Percentiles rank a stretch among this genome's conserved stretches.
Evolutionary conservation across 2,113 vertebrate species (phyloP).

Genomic region (Gobius niger): DNA sequence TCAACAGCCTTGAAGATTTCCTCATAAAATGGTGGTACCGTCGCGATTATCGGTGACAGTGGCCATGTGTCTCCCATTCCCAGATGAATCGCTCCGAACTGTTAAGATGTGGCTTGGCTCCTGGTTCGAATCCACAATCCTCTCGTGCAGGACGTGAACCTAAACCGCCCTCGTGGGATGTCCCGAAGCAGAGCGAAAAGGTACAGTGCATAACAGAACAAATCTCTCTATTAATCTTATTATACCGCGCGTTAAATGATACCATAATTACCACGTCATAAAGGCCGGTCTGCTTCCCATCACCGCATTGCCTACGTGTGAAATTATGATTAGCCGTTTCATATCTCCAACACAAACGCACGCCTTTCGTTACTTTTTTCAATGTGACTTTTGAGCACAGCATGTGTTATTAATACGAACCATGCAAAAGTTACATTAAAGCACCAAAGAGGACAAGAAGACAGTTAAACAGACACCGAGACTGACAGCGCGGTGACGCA

Average conservation of each 20-base stretch:
- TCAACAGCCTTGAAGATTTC: constrained; percentile 50
- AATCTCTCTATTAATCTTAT: not conserved
- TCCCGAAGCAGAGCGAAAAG: not conserved
- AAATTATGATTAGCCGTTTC: constrained; percentile 1
- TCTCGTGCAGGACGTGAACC: constrained; percentile 6
- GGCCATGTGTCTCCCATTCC: constrained; percentile 66
- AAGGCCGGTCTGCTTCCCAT: not conserved
- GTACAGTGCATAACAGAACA: not conserved
- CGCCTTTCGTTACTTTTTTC: constrained; percentile 7
- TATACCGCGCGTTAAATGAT: constrained; percentile 1
- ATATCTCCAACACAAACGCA: not conserved
- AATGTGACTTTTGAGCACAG: not conserved
- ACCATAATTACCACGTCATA: constrained; percentile 6
- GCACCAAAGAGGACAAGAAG: not conserved
- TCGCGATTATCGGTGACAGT: constrained; percentile 45
- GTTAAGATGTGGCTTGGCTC: constrained; percentile 41
- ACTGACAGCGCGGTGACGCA: constrained; percentile 17
- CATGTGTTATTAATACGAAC: constrained; percentile 26
- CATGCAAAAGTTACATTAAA: constrained; percentile 14
- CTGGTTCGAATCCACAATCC: constrained; percentile 13
- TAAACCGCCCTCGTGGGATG: constrained; percentile 6
- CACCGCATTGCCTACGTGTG: not conserved
- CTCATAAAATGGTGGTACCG: constrained; percentile 33
- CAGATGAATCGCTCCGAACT: constrained; percentile 21
- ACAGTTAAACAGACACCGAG: not conserved